Evolutionary conservation across 2,797 vertebrate species (phyloP).

Genomic region (Brachymystax lenok): DNA sequence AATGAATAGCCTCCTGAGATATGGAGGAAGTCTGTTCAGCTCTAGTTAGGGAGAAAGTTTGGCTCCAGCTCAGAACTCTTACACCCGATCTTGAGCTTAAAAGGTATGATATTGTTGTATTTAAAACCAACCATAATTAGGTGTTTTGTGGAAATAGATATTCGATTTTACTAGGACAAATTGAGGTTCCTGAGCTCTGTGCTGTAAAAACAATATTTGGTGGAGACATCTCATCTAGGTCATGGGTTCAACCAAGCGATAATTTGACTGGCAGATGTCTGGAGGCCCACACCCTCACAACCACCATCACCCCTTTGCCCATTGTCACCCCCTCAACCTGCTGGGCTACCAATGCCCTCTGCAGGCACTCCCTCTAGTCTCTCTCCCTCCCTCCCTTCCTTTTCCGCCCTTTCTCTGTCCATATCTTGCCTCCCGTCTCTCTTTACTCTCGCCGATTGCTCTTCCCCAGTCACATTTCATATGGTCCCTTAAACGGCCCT

Average conservation of each 20-base stretch:
- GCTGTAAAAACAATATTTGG: background rate
- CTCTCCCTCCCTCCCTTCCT: background rate
- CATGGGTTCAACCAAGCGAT: background rate
- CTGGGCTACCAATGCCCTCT: background rate
- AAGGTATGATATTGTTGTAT: background rate
- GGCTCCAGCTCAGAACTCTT: background rate
- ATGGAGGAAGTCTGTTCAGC: constrained; percentile 14
- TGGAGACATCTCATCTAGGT: background rate
- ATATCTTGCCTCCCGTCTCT: background rate
- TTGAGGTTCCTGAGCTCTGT: background rate
- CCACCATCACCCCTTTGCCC: background rate
- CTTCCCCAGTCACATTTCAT: constrained; percentile 48
- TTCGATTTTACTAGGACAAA: background rate
- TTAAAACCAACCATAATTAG: background rate
- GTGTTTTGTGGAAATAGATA: background rate
- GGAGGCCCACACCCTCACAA: background rate
- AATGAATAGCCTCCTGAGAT: constrained; percentile 47
- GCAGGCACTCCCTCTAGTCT: background rate
- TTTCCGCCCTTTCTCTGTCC: background rate
- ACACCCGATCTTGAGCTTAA: background rate
- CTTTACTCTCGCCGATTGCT: background rate
- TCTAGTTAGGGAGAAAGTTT: background rate
- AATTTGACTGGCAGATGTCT: background rate
- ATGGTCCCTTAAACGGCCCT: constrained; percentile 47
- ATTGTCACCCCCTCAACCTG: background rate